Base-by-base conservation (phyloP, 2,113 vertebrate genomes). In the Saccopteryx leptura region DNA sequence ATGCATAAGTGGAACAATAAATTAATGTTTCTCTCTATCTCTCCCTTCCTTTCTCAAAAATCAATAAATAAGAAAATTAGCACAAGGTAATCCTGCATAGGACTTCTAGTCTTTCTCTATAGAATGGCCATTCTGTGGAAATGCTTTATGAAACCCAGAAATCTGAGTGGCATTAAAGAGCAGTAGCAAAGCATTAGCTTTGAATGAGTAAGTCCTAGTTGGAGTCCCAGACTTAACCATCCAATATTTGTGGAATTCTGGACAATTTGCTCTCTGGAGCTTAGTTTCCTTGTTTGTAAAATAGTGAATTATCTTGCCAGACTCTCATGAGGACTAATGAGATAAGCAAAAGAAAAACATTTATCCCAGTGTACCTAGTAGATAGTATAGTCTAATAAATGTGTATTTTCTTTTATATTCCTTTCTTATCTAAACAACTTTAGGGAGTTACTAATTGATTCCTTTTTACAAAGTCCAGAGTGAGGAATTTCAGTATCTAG, bases 341-440 rank as follows among this genome's bases (percentile, higher is more conserved):
- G 56, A 31, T 75, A 86, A 88, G 85, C 82, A 81, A 86, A 81
- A 76, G 69, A 33, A 90, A 93, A 95, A 82, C 21, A 88, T 68
- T 91, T 74, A 88, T 56, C 58, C 56, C 58, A 90, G 46, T 85
- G 28, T 61, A 39, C 33, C 24, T 80, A n/a, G n/a, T 68, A 81
- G 31, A 58, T n/a, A 79, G 60, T 24, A 33, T 46, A 80, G 18
- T 33, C 2, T 12, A 69, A 58, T 48, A 89, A 88, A 56, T 74
- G 65, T 82, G 33, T 5, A 61, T 81, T 90, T 88, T 71, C 56
- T 90, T 90, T 24, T 60, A 61, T 63, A 87, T 83, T 90, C n/a
- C 9, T 46, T 79, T 88, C 39, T 85, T 78, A 75, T 89, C 13
- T 74, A 63, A 23, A 65, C 10, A 88, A 5, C 69, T 89, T 91